These are phyloP conservation scores for Bradysia coprophila DNA, from an alignment of 1,140 invertebrate species.

Conservation along the genomic window DNA sequence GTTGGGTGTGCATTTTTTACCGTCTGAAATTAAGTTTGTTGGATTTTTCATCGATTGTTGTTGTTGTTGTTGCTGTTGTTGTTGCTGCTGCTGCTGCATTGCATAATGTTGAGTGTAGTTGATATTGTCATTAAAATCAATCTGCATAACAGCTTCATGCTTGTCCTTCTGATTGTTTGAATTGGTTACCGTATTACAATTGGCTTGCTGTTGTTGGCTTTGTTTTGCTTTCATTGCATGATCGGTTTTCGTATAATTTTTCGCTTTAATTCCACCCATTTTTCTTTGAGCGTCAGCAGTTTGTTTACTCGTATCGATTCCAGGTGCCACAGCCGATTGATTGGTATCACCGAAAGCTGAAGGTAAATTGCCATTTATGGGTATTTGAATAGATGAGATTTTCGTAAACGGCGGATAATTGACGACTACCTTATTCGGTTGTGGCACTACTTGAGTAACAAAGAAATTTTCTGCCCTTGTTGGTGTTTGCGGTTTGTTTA, in stretches of 20 bases:
- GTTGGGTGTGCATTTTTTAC: neutral
- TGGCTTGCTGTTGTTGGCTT: slow-evolving; percentile 13
- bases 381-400: slow-evolving; percentile 2
- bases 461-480: too few species aligned
- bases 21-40: neutral
- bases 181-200: slow-evolving; percentile 10
- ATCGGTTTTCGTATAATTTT: too few species aligned
- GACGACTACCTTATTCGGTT: neutral
- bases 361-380: slow-evolving; percentile 1
- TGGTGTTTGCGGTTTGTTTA: too few species aligned
- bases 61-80: neutral
- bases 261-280: slow-evolving; percentile 5
- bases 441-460: neutral
- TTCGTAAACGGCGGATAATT: slow-evolving; percentile 2
- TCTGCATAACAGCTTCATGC: slow-evolving; percentile 12
- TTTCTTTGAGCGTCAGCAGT: slow-evolving; percentile 2
- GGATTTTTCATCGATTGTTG: neutral
- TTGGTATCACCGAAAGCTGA: slow-evolving; percentile 1
- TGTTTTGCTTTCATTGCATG: slow-evolving; percentile 8
- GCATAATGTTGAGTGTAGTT: slow-evolving; percentile 11
- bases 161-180: slow-evolving; percentile 8
- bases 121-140: slow-evolving; percentile 19
- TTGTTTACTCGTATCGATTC: slow-evolving; percentile 4
- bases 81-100: neutral
- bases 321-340: slow-evolving; percentile 1